Evolutionary conservation across 2,888 invertebrate genomes (phyloP).

Genomic region (Cheilosia scutellata): DNA sequence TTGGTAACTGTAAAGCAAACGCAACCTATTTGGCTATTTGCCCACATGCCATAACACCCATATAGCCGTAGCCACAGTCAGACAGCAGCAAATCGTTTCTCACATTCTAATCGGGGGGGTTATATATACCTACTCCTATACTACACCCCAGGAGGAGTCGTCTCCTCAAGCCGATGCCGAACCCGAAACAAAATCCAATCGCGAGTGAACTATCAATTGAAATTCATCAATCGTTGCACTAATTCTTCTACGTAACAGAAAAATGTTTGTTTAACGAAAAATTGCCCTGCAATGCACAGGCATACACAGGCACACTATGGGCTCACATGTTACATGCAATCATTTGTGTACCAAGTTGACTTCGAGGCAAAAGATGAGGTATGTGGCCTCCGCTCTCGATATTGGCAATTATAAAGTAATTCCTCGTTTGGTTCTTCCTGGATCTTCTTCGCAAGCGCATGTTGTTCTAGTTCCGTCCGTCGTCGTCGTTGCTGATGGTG

Average conservation of each 20-base stretch:
- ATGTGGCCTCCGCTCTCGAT: constrained; percentile 35
- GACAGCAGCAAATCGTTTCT: constrained; percentile 43
- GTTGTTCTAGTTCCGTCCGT: constrained; percentile 73
- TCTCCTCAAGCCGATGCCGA: background rate
- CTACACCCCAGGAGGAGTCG: background rate
- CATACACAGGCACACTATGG: no score
- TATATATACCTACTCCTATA: background rate
- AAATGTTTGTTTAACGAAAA: constrained; percentile 28
- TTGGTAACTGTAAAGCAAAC: constrained; percentile 70
- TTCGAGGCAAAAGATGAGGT: constrained; percentile 47
- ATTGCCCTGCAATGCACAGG: constrained; percentile 39
- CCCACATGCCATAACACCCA: constrained; percentile 66
- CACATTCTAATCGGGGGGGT: constrained; percentile 60
- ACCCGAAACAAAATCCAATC: constrained; percentile 11
- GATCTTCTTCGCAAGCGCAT: constrained; percentile 29
- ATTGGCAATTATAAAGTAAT: constrained; percentile 71
- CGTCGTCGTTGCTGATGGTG: constrained; percentile 35
- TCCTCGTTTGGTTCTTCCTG: constrained; percentile 65
- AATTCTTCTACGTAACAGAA: constrained; percentile 56
- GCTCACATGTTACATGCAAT: constrained; percentile 72
- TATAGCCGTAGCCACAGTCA: background rate
- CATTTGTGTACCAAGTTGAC: constrained; percentile 41
- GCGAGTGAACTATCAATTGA: constrained; percentile 74
- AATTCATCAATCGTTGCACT: constrained; percentile 75
- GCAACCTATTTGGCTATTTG: constrained; percentile 72